Evolutionary conservation across 2,888 invertebrate genomes (phyloP).

Genomic region (Allolobophora icterica): DNA sequence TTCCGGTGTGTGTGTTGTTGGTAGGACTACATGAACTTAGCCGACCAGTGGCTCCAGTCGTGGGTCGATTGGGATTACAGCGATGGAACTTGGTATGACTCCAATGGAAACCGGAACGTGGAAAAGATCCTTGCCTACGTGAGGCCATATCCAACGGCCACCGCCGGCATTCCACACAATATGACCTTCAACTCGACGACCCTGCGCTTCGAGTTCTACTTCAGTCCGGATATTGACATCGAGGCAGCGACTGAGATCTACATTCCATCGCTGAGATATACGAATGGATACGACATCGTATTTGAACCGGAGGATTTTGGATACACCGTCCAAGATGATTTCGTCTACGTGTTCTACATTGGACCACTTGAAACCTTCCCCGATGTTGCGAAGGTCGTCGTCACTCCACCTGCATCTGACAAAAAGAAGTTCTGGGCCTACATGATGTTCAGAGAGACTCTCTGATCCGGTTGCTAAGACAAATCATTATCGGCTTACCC

Average conservation of each 20-base stretch:
- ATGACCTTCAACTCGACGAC: slow-evolving; percentile 45
- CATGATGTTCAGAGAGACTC: not conserved
- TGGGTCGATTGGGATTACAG: slow-evolving; percentile 55
- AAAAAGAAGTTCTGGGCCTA: not conserved
- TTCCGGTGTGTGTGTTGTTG: not conserved
- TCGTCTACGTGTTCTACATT: slow-evolving; percentile 21
- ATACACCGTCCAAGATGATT: not conserved
- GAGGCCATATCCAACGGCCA: slow-evolving; percentile 50
- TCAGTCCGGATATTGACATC: slow-evolving; percentile 40
- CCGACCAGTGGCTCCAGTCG: slow-evolving; percentile 50
- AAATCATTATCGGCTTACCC: not conserved
- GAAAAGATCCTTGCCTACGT: slow-evolving; percentile 42
- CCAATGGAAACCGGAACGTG: slow-evolving; percentile 26
- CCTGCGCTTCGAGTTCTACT: slow-evolving; percentile 44
- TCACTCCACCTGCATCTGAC: not conserved
- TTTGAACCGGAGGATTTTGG: not conserved
- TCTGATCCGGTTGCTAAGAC: not conserved
- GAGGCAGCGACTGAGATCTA: slow-evolving; percentile 50
- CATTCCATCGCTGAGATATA: slow-evolving; percentile 48
- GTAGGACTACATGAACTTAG: slow-evolving; percentile 44
- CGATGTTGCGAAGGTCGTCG: not conserved
- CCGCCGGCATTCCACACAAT: slow-evolving; percentile 47
- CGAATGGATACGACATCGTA: slow-evolving; percentile 41
- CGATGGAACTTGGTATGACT: slow-evolving; percentile 45
- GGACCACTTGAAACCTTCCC: slow-evolving; percentile 19